Evolutionary conservation across 2,797 vertebrate genomes (phyloP).

Genomic region (Kryptolebias ocellatus): DNA sequence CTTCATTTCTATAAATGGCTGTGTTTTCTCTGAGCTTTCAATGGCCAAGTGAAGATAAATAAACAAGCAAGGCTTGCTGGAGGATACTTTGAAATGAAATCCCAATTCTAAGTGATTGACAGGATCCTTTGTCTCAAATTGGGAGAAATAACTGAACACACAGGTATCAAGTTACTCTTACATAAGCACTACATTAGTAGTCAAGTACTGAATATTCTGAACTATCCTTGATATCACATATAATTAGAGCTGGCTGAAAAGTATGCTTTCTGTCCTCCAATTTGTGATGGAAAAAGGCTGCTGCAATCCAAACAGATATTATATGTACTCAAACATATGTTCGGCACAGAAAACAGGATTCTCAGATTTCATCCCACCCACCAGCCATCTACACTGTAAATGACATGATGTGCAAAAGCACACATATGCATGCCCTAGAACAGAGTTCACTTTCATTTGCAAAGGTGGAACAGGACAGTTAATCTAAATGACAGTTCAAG

Average conservation of each 20-base stretch:
- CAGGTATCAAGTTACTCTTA: conserved; percentile 43
- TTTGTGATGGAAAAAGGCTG: conserved; percentile 32
- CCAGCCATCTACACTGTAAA: conserved; percentile 26
- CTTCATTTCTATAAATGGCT: conserved; percentile 18
- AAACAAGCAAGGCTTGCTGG: conserved; percentile 19
- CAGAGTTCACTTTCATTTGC: conserved; percentile 41
- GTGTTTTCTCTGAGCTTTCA: conserved; percentile 9
- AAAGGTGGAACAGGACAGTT: conserved; percentile 42
- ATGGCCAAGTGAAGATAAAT: conserved; percentile 32
- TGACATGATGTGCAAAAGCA: conserved; percentile 25
- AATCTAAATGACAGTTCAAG: conserved; percentile 41
- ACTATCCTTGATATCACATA: conserved; percentile 38
- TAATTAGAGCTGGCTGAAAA: conserved; percentile 58
- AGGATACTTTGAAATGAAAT: conserved; percentile 29
- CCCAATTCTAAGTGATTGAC: conserved; percentile 22
- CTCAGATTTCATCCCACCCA: conserved; percentile 37
- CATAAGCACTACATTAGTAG: conserved; percentile 62
- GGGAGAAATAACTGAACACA: conserved; percentile 17
- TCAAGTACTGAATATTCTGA: conserved; percentile 56
- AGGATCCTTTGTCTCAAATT: conserved; percentile 32
- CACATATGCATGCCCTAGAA: conserved; percentile 2
- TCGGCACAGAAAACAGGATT: conserved; percentile 21
- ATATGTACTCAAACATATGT: conserved; percentile 39
- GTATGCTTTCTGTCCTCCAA: conserved; percentile 38
- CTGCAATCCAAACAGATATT: conserved; percentile 62